Evolutionary conservation across 2,888 invertebrate species (phyloP).

Genomic region (Agrochola circellaris): DNA sequence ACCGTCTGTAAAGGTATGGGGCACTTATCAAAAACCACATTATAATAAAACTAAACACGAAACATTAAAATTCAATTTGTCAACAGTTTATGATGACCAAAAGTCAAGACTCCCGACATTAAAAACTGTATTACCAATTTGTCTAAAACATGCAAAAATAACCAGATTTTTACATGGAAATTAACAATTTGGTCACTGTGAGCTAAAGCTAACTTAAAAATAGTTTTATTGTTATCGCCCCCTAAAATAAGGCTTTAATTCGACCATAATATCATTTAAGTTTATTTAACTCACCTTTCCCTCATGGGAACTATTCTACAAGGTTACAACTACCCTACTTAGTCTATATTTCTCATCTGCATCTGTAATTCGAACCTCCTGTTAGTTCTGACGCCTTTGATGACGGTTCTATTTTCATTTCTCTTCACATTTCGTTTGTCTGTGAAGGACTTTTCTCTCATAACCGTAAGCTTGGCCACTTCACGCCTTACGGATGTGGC

Average conservation of each 20-base stretch:
- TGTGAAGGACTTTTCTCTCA: constrained; percentile 83
- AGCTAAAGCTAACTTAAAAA: constrained; percentile 34
- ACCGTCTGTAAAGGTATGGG: constrained; percentile 35
- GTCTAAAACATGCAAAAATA: constrained; percentile 34
- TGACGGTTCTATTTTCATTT: constrained; percentile 84
- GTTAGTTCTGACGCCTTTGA: constrained; percentile 93
- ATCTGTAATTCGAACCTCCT: constrained; percentile 93
- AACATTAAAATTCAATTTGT: constrained; percentile 8
- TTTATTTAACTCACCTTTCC: constrained; percentile 3
- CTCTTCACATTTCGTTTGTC: constrained; percentile 78
- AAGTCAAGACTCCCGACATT: neutral
- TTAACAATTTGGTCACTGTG: constrained; percentile 24
- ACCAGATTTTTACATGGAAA: constrained; percentile 37
- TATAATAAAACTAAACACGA: constrained; percentile 34
- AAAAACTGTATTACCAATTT: constrained; percentile 2
- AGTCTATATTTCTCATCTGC: constrained; percentile 90
- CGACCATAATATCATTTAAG: constrained; percentile 1
- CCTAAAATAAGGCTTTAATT: constrained; percentile 17
- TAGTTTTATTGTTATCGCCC: constrained; percentile 24
- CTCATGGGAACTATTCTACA: constrained; percentile 1
- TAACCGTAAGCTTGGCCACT: constrained; percentile 78
- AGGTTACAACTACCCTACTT: constrained; percentile 29
- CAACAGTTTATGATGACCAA: constrained; percentile 19
- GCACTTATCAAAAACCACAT: constrained; percentile 13
- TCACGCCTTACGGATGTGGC: constrained; percentile 74